Conservation (phyloP, 2,888 invertebrate species). For the Serrognathus titanus region DNA sequence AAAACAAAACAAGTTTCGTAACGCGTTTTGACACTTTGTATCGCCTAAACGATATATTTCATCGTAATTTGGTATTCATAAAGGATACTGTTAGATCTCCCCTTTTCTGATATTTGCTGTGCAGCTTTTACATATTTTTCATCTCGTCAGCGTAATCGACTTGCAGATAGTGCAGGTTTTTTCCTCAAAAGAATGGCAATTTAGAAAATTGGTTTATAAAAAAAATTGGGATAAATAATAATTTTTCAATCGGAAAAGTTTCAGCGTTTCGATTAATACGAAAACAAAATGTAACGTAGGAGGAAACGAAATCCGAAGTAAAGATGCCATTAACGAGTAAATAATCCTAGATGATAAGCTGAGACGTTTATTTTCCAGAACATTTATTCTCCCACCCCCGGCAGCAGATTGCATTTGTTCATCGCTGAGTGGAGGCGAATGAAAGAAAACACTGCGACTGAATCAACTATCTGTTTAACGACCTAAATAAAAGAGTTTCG, state of each 20-base stretch:
- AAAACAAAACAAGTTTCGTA: constrained; percentile 29
- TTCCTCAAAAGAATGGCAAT: no score
- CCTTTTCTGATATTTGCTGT: not conserved
- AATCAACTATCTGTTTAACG: constrained; percentile 46
- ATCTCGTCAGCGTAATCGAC: no score
- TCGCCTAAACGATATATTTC: constrained; percentile 31
- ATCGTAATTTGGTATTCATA: constrained; percentile 25
- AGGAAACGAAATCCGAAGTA: constrained; percentile 5
- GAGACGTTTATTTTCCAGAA: constrained; percentile 30
- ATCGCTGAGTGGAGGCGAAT: constrained; percentile 21
- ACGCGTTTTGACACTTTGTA: constrained; percentile 34
- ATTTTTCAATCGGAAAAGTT: no score
- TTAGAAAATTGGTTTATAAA: no score
- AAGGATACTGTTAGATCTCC: constrained; percentile 7
- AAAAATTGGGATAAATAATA: no score
- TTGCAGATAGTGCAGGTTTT: no score
- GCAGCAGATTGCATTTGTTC: constrained; percentile 22
- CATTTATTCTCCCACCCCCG: constrained; percentile 25
- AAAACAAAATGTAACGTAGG: not conserved
- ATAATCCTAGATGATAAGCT: constrained; percentile 28
- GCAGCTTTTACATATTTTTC: no score
- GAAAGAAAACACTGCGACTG: constrained; percentile 34
- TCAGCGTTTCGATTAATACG: no score
- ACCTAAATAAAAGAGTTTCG: constrained; percentile 49
- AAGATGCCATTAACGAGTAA: constrained; percentile 29